Base-by-base conservation (phyloP, 2,888 invertebrate genomes). In the Cryptus armator region DNA sequence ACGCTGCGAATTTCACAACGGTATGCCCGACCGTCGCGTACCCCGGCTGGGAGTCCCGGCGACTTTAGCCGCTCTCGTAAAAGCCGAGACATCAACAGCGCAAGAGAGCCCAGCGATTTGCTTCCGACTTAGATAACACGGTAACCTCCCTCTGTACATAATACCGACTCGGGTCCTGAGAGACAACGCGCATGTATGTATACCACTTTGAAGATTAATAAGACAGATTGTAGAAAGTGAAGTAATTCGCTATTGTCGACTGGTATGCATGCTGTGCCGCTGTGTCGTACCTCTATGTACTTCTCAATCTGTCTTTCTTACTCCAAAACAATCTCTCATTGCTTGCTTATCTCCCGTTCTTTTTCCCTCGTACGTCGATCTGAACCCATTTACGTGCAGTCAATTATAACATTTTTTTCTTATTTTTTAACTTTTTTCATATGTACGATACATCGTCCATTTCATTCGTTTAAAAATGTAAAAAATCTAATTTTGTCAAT, bases 121-220 rank as follows among this genome's bases (percentile, higher is more conserved):
- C 91, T 92, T 92, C 91, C 92, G 90, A 90, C 89, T 90, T 89
- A 90, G 92, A 91, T 92, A 91, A 86, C 87, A 86, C 81, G 71
- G 37, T 62, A 51, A 66, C 29, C 70, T n/a, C 37, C 37, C 43
- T 32, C 37, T 75, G 56, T 66, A 24, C 1, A 72, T 71, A 56
- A 79, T 80, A 64, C 53, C 64, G 75, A 9, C 37, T 29, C 29
- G 56, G 29, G 48, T 4, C 59, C 56, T 32, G 43, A 51, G 78
- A 81, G 66, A 83, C 86, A 85, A 86, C 87, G 87, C 88, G 24
- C 68, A 70, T 46, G 32, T 43, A 64, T 64, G 70, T 87, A 89
- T 84, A 87, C 32, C 87, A 88, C 87, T 91, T 90, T 90, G 86
- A 83, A 89, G 92, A 92, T 92, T 91, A 92, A 92, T 92, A 92